Evolutionary conservation across 2,888 invertebrate genomes (phyloP).

Genomic region (Agrotis segetum): DNA sequence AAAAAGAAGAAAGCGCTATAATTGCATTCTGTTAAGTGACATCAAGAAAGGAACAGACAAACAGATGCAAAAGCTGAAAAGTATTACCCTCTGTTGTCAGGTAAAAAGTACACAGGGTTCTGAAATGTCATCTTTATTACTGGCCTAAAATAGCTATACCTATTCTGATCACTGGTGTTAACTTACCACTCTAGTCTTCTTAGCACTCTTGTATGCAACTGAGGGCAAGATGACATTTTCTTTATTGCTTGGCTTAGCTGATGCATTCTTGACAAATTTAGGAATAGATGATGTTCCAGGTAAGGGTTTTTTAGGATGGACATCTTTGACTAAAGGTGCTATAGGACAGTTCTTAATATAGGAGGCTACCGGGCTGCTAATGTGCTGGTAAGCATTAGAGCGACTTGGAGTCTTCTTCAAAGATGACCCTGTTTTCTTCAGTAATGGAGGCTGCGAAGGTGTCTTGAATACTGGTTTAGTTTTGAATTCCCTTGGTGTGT

Average conservation of each 20-base stretch:
- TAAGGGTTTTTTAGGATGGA: slow-evolving; percentile 79
- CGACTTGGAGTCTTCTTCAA: slow-evolving; percentile 72
- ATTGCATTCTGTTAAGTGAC: too few relatives aligned
- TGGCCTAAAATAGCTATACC: too few relatives aligned
- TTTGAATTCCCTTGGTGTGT: slow-evolving; percentile 60
- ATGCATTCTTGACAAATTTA: slow-evolving; percentile 69
- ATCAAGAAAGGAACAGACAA: too few relatives aligned
- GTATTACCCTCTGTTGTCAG: too few relatives aligned
- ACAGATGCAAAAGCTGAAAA: too few relatives aligned
- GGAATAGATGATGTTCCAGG: slow-evolving; percentile 77
- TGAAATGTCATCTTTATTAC: too few relatives aligned
- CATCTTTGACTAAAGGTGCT: slow-evolving; percentile 77
- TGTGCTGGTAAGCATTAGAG: slow-evolving; percentile 76
- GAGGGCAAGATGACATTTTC: slow-evolving; percentile 79
- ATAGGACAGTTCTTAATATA: slow-evolving; percentile 82
- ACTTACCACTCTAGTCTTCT: slow-evolving; percentile 81
- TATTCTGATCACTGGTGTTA: slow-evolving; percentile 9
- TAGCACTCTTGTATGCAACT: slow-evolving; percentile 81
- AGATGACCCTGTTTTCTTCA: slow-evolving; percentile 69
- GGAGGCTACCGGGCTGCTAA: slow-evolving; percentile 82
- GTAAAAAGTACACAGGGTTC: too few relatives aligned
- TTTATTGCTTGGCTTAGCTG: slow-evolving; percentile 70
- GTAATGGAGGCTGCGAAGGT: slow-evolving; percentile 69
- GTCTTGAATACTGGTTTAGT: slow-evolving; percentile 73
- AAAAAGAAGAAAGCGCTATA: too few relatives aligned